Base-by-base conservation (phyloP, 2,888 invertebrate species). In the Agriopis marginaria region DNA sequence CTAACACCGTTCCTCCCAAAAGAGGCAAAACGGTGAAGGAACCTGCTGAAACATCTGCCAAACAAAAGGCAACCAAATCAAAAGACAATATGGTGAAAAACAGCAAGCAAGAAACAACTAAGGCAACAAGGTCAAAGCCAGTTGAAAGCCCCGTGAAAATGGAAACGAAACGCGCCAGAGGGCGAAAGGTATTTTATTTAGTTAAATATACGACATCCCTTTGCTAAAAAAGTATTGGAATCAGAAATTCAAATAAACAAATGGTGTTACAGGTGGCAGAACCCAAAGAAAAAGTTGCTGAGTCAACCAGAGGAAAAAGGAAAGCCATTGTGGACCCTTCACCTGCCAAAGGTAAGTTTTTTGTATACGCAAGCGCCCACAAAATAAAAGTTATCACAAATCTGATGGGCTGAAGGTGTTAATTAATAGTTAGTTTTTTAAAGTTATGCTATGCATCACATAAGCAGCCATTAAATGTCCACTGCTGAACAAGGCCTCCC, bases 231-330 rank as follows among this genome's bases (percentile, higher is more conserved):
- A 14, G 7, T 14, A 17, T 14, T 23, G 1, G 8, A 4, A 12
- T n/a, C n/a, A n/a, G 3, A 55, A 11, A 56, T 44, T 44, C 17
- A 14, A 40, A 40, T 14, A 9, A 40, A 23, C 44, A 7, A 17
- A 44, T 55, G 10, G 11, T 23, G 47, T 64, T 59, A 17, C 73
- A 84, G 83, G 68, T 64, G 14, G 56, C 73, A 0, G 75, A 72
- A 11, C 68, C 72, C 5, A 70, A 54, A 40, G 81, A 75, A 7
- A 71, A 50, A 44, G 50, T 54, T 32, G 74, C 78, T 0, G 66
- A 67, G 8, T 51, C 77, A 12, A 71, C 73, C 40, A 62, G 73
- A 47, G 82, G 85, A n/a, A 85, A 84, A 63, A 77, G 83, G 63
- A 79, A 77, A 51, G 71, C 77, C 55, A 78, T 76, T n/a, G 66